These are phyloP conservation scores for Champsocephalus gunnari DNA, from an alignment of 2,797 vertebrate species.

Conservation along the genomic window DNA sequence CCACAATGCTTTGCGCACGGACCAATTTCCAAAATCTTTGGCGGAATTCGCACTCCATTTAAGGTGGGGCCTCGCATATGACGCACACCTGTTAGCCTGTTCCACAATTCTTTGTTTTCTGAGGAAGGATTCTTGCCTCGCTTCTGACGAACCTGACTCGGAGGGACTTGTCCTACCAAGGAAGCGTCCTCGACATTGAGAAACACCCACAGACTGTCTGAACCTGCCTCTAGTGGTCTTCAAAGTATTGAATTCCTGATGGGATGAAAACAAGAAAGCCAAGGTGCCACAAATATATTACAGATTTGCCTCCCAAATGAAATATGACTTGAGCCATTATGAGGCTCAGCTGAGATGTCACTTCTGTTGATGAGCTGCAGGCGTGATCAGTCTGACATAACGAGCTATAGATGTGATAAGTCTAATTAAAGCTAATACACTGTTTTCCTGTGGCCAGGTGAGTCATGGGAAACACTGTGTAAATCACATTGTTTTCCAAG, in stretches of 20 bases:
- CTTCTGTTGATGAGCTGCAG: neutral
- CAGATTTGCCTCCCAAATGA: neutral
- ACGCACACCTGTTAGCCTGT: too few species aligned
- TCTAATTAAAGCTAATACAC: conserved; percentile 28
- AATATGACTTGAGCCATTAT: neutral
- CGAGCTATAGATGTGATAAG: too few species aligned
- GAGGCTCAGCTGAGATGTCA: conserved; percentile 14
- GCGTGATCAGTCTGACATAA: neutral
- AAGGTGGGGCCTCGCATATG: too few species aligned
- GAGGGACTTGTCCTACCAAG: too few species aligned
- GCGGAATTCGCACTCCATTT: too few species aligned
- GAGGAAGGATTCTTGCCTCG: too few species aligned
- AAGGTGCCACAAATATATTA: neutral
- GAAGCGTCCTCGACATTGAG: too few species aligned
- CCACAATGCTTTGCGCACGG: too few species aligned
- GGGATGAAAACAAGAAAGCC: neutral
- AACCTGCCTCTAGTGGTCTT: neutral
- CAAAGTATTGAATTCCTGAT: neutral
- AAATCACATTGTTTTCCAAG: neutral
- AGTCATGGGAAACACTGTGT: neutral
- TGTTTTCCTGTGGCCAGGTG: conserved; percentile 9
- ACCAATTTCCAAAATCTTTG: too few species aligned
- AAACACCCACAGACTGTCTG: too few species aligned
- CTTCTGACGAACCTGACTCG: too few species aligned
- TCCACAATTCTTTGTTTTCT: too few species aligned